Conservation (phyloP, 2,113 vertebrate species). For the Ibidorhyncha struthersii region DNA sequence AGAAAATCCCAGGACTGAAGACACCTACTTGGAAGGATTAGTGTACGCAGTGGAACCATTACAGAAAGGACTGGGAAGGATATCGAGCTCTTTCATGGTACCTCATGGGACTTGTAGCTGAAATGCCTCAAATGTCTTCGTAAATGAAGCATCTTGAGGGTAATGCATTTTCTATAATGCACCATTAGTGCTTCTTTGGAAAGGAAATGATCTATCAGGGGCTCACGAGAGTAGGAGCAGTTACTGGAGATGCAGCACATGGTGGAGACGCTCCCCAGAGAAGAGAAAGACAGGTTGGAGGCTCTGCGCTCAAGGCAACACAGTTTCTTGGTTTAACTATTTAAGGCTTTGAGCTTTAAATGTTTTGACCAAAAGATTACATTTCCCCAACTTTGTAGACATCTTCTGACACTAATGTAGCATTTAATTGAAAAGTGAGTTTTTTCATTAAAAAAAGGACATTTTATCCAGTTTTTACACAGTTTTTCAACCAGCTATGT, state of each 20-base stretch:
- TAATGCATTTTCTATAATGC: background rate
- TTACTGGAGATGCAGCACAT: background rate
- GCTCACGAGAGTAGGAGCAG: background rate
- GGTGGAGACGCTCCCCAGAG: background rate
- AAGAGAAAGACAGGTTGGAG: background rate
- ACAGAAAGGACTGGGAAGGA: background rate
- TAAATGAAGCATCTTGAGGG: background rate
- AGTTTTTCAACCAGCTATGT: background rate
- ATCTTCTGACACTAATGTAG: background rate
- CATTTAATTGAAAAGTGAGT: background rate
- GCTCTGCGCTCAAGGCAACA: background rate
- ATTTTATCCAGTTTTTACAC: background rate
- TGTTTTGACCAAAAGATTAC: background rate
- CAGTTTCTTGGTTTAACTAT: background rate
- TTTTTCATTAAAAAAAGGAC: background rate
- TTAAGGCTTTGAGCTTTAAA: background rate
- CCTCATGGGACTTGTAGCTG: background rate
- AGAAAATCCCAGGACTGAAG: constrained; percentile 21
- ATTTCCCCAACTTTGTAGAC: background rate
- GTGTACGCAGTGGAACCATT: background rate
- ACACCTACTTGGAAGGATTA: constrained; percentile 22
- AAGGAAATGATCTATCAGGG: background rate
- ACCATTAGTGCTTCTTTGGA: background rate
- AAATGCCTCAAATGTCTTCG: background rate
- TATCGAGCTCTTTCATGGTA: background rate